Evolutionary conservation across 2,888 invertebrate genomes (phyloP).

Genomic region (Uropetala carovei): DNA sequence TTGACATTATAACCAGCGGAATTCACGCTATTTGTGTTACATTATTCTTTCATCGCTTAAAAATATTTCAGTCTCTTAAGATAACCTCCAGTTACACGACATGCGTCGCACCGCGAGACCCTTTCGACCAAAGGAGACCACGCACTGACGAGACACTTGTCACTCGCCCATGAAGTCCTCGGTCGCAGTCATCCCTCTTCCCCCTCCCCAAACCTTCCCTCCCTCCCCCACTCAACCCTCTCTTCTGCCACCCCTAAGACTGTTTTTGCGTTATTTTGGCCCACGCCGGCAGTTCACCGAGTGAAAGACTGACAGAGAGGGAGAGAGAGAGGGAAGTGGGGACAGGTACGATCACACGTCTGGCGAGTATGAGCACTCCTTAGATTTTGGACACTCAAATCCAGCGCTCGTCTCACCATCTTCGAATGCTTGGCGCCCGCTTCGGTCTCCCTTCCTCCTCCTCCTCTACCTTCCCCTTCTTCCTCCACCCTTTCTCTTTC

Average conservation of each 20-base stretch:
- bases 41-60: background rate
- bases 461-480: background rate
- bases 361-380: too few species aligned
- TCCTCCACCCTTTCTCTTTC: background rate
- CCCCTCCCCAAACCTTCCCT: background rate
- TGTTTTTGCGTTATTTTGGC: conserved; percentile 61
- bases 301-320: background rate
- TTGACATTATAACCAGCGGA: background rate
- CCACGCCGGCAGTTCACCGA: background rate
- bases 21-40: background rate
- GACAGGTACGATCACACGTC: conserved; percentile 1
- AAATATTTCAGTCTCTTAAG: background rate
- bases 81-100: too few species aligned
- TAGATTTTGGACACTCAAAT: too few species aligned
- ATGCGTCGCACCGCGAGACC: background rate
- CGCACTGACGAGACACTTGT: background rate
- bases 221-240: background rate
- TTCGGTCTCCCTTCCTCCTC: background rate
- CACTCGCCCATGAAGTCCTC: too few species aligned
- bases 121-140: background rate
- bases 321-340: conserved; percentile 6
- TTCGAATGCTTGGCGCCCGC: conserved; percentile 9
- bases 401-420: background rate
- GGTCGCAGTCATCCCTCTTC: background rate
- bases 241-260: background rate